These are phyloP conservation scores for Varroa destructor DNA, from an alignment of 1,140 invertebrate genomes.

Conservation along the genomic window DNA sequence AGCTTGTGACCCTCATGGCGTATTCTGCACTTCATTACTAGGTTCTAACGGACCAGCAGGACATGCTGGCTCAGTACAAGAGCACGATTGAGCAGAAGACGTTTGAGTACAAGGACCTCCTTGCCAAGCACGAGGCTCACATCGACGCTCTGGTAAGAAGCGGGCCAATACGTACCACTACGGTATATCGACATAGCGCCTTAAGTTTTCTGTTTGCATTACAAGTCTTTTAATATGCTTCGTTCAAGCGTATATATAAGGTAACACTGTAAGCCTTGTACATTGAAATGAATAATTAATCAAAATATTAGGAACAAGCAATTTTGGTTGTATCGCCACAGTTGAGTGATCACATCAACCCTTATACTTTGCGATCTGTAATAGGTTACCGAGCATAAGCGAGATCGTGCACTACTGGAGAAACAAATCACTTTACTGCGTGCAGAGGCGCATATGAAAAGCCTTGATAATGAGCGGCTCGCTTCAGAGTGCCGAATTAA, in stretches of 20 bases:
- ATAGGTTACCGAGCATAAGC: slow-evolving; percentile 27
- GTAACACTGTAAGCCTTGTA: too few species aligned
- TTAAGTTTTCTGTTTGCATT: too few species aligned
- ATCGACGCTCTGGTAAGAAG: slow-evolving; percentile 24
- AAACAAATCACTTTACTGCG: slow-evolving; percentile 16
- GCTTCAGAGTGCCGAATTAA: slow-evolving; percentile 18
- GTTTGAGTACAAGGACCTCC: slow-evolving; percentile 24
- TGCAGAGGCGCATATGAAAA: slow-evolving; percentile 22
- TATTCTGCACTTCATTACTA: not conserved
- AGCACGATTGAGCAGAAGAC: slow-evolving; percentile 27
- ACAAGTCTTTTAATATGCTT: too few species aligned
- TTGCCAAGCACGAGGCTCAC: slow-evolving; percentile 19
- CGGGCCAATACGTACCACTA: too few species aligned
- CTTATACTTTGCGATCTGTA: too few species aligned
- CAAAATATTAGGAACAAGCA: too few species aligned
- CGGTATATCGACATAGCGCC: too few species aligned
- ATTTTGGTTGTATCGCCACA: too few species aligned
- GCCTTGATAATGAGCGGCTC: slow-evolving; percentile 19
- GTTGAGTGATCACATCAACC: too few species aligned
- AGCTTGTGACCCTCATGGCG: not conserved
- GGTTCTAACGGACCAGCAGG: slow-evolving; percentile 24
- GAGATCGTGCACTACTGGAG: slow-evolving; percentile 8
- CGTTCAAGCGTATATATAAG: too few species aligned
- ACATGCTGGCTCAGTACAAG: slow-evolving; percentile 28
- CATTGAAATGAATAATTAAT: too few species aligned